phyloP scores from a whole-genome alignment of 2,797 vertebrate species.

The Mycteria americana region DNA sequence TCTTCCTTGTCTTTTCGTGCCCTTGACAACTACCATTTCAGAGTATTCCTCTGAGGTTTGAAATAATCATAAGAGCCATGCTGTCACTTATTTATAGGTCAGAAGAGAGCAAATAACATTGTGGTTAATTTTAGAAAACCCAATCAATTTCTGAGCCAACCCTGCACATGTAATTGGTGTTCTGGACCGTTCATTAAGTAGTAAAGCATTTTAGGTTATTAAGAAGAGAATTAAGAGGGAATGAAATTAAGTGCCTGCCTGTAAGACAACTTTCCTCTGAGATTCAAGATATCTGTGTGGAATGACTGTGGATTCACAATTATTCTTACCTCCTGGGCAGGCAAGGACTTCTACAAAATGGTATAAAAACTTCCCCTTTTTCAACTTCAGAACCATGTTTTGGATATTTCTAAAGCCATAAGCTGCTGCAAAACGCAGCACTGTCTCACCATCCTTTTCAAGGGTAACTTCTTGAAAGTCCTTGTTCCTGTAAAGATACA shows the following conservation, averaged over 20 bases:
- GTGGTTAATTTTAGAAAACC: conserved; percentile 1
- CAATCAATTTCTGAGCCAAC: neutral
- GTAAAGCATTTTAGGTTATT: neutral
- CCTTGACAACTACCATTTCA: conserved; percentile 30
- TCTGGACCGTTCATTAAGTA: neutral
- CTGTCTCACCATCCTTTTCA: conserved; percentile 88
- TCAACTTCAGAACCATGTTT: conserved; percentile 90
- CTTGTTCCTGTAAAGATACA: conserved; percentile 82
- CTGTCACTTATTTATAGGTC: neutral
- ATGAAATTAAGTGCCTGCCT: neutral
- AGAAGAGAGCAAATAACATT: neutral
- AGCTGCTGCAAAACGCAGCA: conserved; percentile 91
- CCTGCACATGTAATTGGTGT: neutral
- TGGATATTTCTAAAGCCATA: conserved; percentile 96
- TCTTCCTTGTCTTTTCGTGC: neutral
- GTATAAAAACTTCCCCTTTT: conserved; percentile 87
- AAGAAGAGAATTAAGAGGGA: neutral
- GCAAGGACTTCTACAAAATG: conserved; percentile 95
- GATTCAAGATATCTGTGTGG: fast-evolving
- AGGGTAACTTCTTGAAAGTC: conserved; percentile 95
- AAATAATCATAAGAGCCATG: neutral
- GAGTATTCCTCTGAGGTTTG: neutral
- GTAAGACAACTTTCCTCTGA: neutral
- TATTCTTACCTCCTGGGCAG: conserved; percentile 88
- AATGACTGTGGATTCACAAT: neutral